Evolutionary conservation across 1,140 invertebrate genomes (phyloP), one percentile per base, ranked within the genome.

Genomic region (Dendroctonus valens): DNA sequence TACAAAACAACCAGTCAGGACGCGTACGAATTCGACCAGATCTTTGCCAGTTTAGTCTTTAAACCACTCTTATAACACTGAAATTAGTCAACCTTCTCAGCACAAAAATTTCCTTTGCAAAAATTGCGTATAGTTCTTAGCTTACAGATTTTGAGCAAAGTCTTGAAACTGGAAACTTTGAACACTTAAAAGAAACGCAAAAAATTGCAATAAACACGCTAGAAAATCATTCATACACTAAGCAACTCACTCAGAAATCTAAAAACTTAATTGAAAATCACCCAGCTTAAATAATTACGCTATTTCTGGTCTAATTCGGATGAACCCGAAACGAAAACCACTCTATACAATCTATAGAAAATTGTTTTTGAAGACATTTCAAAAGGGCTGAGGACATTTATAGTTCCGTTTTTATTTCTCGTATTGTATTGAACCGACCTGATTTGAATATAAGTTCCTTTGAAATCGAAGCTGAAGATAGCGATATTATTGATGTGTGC

Each of bases 371-470:
- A 59, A 59, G 14, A 48, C 57, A 48, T 48, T 38, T 46, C 42
- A 59, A 59, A n/a, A 48, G 57, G 57, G 57, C 49, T 59, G 57
- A 44, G 42, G 57, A 59, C 55, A 42, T 58, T 58, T 9, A 26
- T 58, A 42, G 40, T 26, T 58, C 26, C 40, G 41, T 58, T 58
- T 58, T 58, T 58, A 15, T 58, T n/a, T 58, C 12, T 42, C 14
- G 15, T 58, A 26, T 58, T 44, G 55, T 58, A 58, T 58, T 58
- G 41, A 58, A 58, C 40, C 14, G 52, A 7, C 15, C 42, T 49
- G 57, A 59, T 59, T 59, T 59, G 57, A 59, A 59, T 59, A 59
- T 59, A 59, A 48, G 41, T 59, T 59, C 57, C 41, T 48, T 59
- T 46, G 42, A 59, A 59, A 59, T 59, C 41, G 57, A 59, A 48